Evolutionary conservation across 2,113 vertebrate genomes (phyloP).

Genomic region (Mustela lutreola): DNA sequence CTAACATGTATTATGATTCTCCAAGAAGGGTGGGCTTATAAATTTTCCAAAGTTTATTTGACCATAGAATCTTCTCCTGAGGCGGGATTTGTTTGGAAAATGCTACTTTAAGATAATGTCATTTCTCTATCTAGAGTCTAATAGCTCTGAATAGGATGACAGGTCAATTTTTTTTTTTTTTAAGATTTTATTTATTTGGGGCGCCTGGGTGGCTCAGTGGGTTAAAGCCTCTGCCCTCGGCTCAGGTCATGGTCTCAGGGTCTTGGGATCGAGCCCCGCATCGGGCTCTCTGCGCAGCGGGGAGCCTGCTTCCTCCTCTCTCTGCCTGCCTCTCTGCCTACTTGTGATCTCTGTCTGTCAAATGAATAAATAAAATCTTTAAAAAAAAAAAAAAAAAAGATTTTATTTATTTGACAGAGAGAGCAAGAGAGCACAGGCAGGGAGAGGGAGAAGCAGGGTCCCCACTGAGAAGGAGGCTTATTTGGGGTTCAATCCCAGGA

Average conservation of each 20-base stretch:
- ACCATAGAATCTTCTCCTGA: background rate
- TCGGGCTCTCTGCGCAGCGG: too few relatives aligned
- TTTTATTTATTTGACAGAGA: background rate
- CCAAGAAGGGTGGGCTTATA: background rate
- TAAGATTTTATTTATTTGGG: too few relatives aligned
- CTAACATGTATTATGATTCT: slow-evolving; percentile 8
- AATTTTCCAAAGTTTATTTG: slow-evolving; percentile 15
- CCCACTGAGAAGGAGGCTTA: background rate
- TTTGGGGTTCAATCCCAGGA: background rate
- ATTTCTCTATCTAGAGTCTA: background rate
- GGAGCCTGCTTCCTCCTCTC: too few relatives aligned
- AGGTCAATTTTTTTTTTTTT: background rate
- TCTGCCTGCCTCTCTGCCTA: too few relatives aligned
- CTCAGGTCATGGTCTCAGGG: too few relatives aligned
- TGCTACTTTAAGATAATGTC: background rate
- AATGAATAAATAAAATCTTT: too few relatives aligned
- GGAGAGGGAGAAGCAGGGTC: background rate
- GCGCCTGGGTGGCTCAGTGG: too few relatives aligned
- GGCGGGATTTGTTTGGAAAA: slow-evolving; percentile 1
- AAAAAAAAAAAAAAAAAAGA: too few relatives aligned
- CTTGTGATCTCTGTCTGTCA: too few relatives aligned
- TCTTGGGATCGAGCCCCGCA: too few relatives aligned
- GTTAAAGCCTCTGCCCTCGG: too few relatives aligned
- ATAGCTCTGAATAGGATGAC: background rate
- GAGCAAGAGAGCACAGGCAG: background rate